Conservation (phyloP, 2,888 invertebrate genomes). For the Ptychoptera albimana region DNA sequence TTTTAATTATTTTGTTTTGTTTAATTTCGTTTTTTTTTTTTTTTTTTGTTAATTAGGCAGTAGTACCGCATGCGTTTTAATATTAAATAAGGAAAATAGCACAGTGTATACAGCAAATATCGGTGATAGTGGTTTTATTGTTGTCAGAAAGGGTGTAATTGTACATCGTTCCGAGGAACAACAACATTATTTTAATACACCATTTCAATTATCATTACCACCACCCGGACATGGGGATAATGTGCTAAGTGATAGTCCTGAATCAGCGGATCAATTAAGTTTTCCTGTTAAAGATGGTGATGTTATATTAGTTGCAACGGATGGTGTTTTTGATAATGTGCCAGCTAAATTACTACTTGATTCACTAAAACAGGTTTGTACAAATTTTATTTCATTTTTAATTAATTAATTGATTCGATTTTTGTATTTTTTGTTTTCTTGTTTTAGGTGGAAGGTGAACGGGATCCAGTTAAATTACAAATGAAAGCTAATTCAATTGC, state of each 20-base stretch:
- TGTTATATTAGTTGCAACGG: slow-evolving; percentile 88
- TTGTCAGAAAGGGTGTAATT: slow-evolving; percentile 71
- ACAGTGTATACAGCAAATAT: slow-evolving; percentile 92
- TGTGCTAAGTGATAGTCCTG: slow-evolving; percentile 86
- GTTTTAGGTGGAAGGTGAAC: slow-evolving; percentile 43
- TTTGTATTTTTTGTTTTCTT: slow-evolving; percentile 6
- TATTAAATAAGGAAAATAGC: slow-evolving; percentile 77
- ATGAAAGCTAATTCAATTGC: slow-evolving; percentile 89
- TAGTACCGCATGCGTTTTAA: slow-evolving; percentile 94
- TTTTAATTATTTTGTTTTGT: too few species aligned
- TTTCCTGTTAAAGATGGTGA: slow-evolving; percentile 83
- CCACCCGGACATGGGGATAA: slow-evolving; percentile 78
- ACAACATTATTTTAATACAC: slow-evolving; percentile 98
- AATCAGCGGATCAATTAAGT: slow-evolving; percentile 76
- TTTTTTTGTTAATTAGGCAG: too few species aligned
- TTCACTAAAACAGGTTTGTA: slow-evolving; percentile 54
- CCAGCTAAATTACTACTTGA: slow-evolving; percentile 79
- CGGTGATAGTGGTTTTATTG: slow-evolving; percentile 96
- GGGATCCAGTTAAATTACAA: slow-evolving; percentile 63
- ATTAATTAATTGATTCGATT: background rate
- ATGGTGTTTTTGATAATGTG: slow-evolving; percentile 97
- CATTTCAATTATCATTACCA: slow-evolving; percentile 89
- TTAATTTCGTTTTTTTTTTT: too few species aligned
- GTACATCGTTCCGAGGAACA: slow-evolving; percentile 92
- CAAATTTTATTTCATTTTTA: background rate